Evolutionary conservation across 2,888 invertebrate species (phyloP), one percentile per base, ranked within the genome.

Genomic region (Lasioglossum figueresi): DNA sequence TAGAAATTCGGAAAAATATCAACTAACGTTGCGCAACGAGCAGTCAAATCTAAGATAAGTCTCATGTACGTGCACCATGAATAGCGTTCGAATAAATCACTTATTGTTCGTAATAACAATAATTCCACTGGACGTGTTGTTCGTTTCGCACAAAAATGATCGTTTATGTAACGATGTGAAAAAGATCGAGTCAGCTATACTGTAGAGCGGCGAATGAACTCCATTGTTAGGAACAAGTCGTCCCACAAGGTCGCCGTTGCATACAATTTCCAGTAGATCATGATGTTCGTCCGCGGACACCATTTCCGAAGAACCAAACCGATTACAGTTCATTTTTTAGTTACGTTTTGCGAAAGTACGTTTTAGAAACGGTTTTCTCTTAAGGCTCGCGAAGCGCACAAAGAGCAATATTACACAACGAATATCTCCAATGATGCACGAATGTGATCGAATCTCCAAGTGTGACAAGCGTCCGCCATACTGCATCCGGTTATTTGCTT

Each of bases 391-490:
- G 14, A 16, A 52, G 6, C 14, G 12, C 74, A 85, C 75, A 68
- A 48, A 27, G 16, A 37, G 19, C 23, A 43, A 68, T 63, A 76
- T 63, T 40, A 16, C 70, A 78, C 59, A 14, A 63, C 14, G 5
- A 76, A 73, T 23, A 56, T 34, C 43, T 76, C 79, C 75, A 76
- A 76, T 34, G 59, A 63, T 79, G 76, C 72, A 77, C 70, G 68
- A 86, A 82, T 78, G 74, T 63, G 82, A 90, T 72, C 68, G 79
- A 83, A 85, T 76, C 71, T 83, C 83, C 72, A 87, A 76, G 74
- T 81, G 87, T 92, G 93, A 93, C 93, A 93, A 93, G 88, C 88
- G 92, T 91, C 94, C 91, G 94, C 94, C 94, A 94, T 94, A 92
- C 91, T 90, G 93, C 91, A 93, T 93, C 93, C 93, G 93, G 93